These are phyloP conservation scores for Macropus fuliginosus DNA, from an alignment of 2,797 vertebrate species.

Conservation along the genomic window DNA sequence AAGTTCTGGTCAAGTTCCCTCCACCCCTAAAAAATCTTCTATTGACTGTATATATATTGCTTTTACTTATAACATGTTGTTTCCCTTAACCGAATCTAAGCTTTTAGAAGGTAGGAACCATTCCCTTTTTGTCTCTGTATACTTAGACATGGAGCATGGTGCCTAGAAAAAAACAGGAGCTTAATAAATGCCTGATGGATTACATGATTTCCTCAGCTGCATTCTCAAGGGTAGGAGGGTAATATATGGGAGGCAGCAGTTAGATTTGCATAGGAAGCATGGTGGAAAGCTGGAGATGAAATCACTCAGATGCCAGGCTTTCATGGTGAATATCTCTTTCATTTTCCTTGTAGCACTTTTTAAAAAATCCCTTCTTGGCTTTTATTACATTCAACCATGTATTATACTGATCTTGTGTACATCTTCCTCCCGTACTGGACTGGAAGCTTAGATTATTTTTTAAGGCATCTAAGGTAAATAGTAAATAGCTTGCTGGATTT, in stretches of 20 bases:
- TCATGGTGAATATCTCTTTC: background rate
- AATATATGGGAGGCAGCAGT: background rate
- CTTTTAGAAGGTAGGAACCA: background rate
- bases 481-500: background rate
- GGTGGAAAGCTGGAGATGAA: background rate
- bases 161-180: background rate
- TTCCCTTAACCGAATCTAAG: background rate
- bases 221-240: background rate
- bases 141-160: background rate
- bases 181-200: slow-evolving; percentile 2
- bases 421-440: background rate
- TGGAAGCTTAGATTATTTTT: background rate
- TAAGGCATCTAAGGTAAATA: background rate
- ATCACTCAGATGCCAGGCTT: background rate
- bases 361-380: background rate
- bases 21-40: background rate
- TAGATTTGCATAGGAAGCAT: background rate
- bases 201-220: background rate
- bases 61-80: background rate
- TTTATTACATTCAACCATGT: background rate
- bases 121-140: background rate
- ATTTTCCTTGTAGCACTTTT: background rate
- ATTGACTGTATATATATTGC: background rate
- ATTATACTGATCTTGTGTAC: background rate
- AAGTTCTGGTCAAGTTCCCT: background rate